A percentile compares a stretch with the other conserved stretches of the same genome.
phyloP scores from a whole-genome alignment of 2,113 vertebrate species.

The Platanista minor region DNA sequence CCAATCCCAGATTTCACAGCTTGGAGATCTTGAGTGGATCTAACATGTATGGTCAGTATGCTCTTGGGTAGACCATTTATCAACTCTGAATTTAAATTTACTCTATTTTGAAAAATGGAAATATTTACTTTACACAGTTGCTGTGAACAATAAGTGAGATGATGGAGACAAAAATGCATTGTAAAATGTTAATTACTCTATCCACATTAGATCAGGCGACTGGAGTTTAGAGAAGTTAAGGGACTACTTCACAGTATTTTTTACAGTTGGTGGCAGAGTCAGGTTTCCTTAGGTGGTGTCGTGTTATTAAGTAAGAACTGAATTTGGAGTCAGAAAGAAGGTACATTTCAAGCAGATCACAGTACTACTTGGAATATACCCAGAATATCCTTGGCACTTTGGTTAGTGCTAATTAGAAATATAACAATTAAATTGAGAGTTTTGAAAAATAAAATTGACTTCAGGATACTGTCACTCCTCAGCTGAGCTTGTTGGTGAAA shows the following conservation, averaged over 20 bases:
- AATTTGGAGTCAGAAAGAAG: neutral
- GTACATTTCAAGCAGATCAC: neutral
- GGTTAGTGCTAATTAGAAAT: neutral
- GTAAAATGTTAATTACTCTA: neutral
- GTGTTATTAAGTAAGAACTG: neutral
- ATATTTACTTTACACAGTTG: neutral
- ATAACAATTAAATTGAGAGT: neutral
- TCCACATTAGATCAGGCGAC: neutral
- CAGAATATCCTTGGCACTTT: neutral
- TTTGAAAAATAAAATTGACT: conserved; percentile 1
- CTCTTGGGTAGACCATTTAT: neutral
- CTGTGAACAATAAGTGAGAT: neutral
- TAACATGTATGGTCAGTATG: neutral
- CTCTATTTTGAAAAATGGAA: neutral
- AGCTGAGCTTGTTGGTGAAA: neutral
- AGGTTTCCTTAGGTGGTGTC: neutral
- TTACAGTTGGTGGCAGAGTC: neutral
- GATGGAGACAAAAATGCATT: neutral
- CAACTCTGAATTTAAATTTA: neutral
- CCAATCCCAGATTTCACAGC: neutral
- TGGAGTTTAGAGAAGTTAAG: neutral
- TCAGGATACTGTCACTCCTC: neutral
- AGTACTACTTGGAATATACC: neutral
- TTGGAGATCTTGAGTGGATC: neutral
- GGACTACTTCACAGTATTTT: no score